A percentile compares a stretch with the other conserved stretches of the same genome.
Conservation (phyloP, 2,888 invertebrate species). For the Brenthis hecate region DNA sequence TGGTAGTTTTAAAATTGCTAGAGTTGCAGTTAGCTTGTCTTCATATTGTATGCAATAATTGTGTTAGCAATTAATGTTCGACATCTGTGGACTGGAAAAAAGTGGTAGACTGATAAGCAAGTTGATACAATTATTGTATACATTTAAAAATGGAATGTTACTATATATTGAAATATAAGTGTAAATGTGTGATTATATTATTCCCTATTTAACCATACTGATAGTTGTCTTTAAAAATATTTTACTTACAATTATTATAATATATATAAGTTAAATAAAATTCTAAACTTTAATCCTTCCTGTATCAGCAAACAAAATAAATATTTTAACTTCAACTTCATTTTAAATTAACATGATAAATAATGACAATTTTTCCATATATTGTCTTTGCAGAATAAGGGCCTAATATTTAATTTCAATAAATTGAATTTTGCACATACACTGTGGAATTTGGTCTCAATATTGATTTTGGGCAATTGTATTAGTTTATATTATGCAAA, state of each 20-base stretch:
- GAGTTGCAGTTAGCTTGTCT: slow-evolving; percentile 31
- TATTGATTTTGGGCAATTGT: too few relatives aligned
- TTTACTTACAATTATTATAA: slow-evolving; percentile 35
- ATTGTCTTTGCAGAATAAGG: background rate
- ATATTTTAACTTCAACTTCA: background rate
- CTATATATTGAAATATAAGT: slow-evolving; percentile 26
- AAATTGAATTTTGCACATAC: too few relatives aligned
- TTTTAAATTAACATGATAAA: too few relatives aligned
- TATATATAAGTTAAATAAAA: slow-evolving; percentile 47
- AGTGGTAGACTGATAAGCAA: background rate
- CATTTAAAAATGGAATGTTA: slow-evolving; percentile 27
- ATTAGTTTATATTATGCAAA: too few relatives aligned
- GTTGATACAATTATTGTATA: slow-evolving; percentile 33
- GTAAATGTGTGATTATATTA: slow-evolving; percentile 33
- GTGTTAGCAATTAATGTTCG: slow-evolving; percentile 24
- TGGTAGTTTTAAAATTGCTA: slow-evolving; percentile 35
- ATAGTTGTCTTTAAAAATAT: slow-evolving; percentile 38
- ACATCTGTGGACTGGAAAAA: background rate
- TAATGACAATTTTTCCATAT: too few relatives aligned
- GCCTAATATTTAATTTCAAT: slow-evolving; percentile 1
- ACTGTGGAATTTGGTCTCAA: too few relatives aligned
- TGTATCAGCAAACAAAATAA: slow-evolving; percentile 45
- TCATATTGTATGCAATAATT: slow-evolving; percentile 28
- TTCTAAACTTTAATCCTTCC: slow-evolving; percentile 69
- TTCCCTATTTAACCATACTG: slow-evolving; percentile 41